Evolutionary conservation across 2,113 vertebrate species (phyloP).

Genomic region (Sprattus sprattus): DNA sequence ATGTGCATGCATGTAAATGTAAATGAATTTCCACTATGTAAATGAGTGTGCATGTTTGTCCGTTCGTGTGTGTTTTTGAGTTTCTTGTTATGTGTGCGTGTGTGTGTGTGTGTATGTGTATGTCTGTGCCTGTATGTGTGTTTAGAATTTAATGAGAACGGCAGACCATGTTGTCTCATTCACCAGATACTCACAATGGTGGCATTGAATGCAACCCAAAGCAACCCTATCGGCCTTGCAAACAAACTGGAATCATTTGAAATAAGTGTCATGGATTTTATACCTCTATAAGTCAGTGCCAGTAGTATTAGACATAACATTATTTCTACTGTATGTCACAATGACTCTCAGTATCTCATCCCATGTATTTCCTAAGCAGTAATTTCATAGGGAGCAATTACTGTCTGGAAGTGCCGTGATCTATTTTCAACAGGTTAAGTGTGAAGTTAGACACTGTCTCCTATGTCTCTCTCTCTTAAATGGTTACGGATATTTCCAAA

Average conservation of each 20-base stretch:
- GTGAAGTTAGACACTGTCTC: neutral
- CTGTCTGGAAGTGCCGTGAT: neutral
- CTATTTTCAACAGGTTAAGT: neutral
- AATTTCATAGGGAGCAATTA: neutral
- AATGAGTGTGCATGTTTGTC: neutral
- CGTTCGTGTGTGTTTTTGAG: neutral
- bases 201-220: neutral
- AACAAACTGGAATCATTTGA: neutral
- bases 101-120: neutral
- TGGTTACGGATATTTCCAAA: neutral
- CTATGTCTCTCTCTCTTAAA: neutral
- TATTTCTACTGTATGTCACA: neutral
- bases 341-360: neutral
- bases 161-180: slow-evolving; percentile 12
- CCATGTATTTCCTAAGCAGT: neutral
- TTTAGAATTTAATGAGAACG: slow-evolving; percentile 12
- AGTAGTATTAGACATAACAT: neutral
- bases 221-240: neutral
- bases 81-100: neutral
- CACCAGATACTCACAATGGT: slow-evolving; percentile 3
- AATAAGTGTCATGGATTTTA: neutral
- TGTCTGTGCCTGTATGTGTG: slow-evolving; percentile 13
- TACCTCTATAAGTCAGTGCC: neutral
- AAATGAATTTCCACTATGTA: neutral
- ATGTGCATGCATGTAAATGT: neutral